Evolutionary conservation across 2,113 vertebrate genomes (phyloP), one percentile per base, ranked within the genome.

Genomic region (Poecilia latipinna): DNA sequence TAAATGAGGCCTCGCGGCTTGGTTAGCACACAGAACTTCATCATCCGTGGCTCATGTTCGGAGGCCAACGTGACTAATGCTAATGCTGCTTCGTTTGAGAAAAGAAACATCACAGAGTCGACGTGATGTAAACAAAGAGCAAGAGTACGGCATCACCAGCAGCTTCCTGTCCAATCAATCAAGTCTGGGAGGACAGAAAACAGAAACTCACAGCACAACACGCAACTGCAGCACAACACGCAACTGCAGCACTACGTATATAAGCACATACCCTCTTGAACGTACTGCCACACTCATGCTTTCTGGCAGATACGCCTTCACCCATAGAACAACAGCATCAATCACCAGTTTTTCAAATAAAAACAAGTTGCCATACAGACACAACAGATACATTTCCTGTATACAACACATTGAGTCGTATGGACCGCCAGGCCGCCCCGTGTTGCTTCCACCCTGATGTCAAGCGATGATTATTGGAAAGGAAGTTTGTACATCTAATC

Each of bases 121-220:
- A 79, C 82, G 77, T 63, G 70, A 90, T 84, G 73, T 82, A 80
- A 82, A 82, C 82, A 84, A 85, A 89, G 83, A 85, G 74, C 65
- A 57, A 37, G 70, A 57, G 72, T 15, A 75, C 65, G 74, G 76
- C 77, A 65, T 78, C 28, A 82, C 86, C 87, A 78, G 64, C 79
- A 70, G 71, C 70, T 2, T 73, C 86, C 74, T 81, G 70, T 83
- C 86, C 72, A 87, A 92, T 92, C 92, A 88, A 89, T 91, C 84
- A 60, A 42, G 74, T 44, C 83, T 65, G 77, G 86, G 72, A 87
- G 65, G 84, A 88, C 64, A 78, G 64, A 89, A 77, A 78, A 62
- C 65, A 57, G 44, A 19, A 48, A 48, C 44, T 74, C 65, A 68
- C 67, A 85, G 4, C 60, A 19, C 13, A 51, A 73, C 28, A 28